A percentile compares a stretch with the other conserved stretches of the same genome.
phyloP scores from a whole-genome alignment of 1,140 invertebrate species.

The Zophobas morio region DNA sequence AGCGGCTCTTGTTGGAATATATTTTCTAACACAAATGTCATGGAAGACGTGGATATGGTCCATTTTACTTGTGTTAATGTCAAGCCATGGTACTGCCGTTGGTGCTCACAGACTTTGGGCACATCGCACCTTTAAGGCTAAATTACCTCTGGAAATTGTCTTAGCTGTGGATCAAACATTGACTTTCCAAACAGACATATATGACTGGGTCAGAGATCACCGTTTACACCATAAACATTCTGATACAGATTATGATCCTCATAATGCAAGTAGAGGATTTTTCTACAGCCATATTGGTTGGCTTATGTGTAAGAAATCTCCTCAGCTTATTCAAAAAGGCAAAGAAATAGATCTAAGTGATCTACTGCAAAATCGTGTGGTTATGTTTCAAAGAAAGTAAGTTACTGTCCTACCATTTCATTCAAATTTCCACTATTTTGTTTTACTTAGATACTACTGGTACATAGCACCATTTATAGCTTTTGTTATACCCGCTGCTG shows the following conservation, averaged over 20 bases:
- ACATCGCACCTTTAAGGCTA: slow-evolving; percentile 25
- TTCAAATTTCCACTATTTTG: background rate
- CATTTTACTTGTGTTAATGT: background rate
- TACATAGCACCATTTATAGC: slow-evolving; percentile 77
- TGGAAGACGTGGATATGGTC: background rate
- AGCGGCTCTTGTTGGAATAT: too few relatives aligned
- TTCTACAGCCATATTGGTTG: slow-evolving; percentile 82
- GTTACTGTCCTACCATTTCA: background rate
- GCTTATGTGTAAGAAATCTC: slow-evolving; percentile 65
- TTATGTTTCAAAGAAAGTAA: slow-evolving; percentile 74
- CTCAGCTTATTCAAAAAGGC: slow-evolving; percentile 85
- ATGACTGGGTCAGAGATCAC: slow-evolving; percentile 87
- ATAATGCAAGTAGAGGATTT: slow-evolving; percentile 71
- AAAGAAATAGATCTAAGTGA: slow-evolving; percentile 85
- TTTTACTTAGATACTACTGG: slow-evolving; percentile 70
- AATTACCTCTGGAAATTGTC: background rate
- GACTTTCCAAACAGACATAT: slow-evolving; percentile 74
- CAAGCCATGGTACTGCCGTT: background rate
- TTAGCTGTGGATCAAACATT: slow-evolving; percentile 4
- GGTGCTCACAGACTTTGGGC: slow-evolving; percentile 35
- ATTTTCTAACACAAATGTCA: background rate
- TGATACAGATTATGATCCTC: slow-evolving; percentile 70
- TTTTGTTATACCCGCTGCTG: slow-evolving; percentile 81
- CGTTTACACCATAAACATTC: slow-evolving; percentile 92
- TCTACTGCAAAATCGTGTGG: slow-evolving; percentile 78